These are phyloP conservation scores for Protonemura montana DNA, from an alignment of 2,888 invertebrate genomes.

Conservation along the genomic window DNA sequence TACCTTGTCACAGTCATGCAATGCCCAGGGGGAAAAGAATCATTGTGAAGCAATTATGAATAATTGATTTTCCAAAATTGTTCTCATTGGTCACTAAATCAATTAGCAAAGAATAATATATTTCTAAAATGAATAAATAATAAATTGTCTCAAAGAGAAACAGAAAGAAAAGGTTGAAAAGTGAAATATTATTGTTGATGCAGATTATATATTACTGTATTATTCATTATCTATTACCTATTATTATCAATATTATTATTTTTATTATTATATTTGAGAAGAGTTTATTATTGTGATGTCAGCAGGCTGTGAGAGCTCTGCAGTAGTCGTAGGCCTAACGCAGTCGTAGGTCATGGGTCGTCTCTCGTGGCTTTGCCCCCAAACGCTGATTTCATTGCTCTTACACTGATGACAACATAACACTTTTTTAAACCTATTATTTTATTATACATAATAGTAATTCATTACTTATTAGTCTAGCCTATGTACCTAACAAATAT, in stretches of 20 bases:
- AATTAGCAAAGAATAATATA: neutral
- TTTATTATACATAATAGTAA: conserved; percentile 43
- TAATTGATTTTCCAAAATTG: conserved; percentile 20
- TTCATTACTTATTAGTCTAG: conserved; percentile 8
- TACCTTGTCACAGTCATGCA: neutral
- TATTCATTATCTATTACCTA: conserved; percentile 24
- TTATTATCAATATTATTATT: conserved; percentile 21
- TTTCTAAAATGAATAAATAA: neutral
- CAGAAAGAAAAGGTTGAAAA: conserved; percentile 21
- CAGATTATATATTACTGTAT: conserved; percentile 45
- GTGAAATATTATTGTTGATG: conserved; percentile 12
- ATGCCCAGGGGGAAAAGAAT: neutral
- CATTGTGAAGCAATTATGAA: neutral
- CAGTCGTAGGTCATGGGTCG: neutral
- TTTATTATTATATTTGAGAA: conserved; percentile 16
- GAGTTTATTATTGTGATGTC: conserved; percentile 17
- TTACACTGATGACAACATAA: neutral
- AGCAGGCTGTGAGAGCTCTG: conserved; percentile 33
- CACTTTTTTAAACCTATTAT: conserved; percentile 36
- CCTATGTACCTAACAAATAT: conserved; percentile 8
- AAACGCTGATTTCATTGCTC: neutral
- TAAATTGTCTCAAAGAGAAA: neutral
- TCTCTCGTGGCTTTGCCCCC: neutral
- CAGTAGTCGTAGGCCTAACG: neutral
- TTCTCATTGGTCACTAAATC: conserved; percentile 9